Evolutionary conservation across 2,113 vertebrate species (phyloP).

Genomic region (Dipodomys merriami): DNA sequence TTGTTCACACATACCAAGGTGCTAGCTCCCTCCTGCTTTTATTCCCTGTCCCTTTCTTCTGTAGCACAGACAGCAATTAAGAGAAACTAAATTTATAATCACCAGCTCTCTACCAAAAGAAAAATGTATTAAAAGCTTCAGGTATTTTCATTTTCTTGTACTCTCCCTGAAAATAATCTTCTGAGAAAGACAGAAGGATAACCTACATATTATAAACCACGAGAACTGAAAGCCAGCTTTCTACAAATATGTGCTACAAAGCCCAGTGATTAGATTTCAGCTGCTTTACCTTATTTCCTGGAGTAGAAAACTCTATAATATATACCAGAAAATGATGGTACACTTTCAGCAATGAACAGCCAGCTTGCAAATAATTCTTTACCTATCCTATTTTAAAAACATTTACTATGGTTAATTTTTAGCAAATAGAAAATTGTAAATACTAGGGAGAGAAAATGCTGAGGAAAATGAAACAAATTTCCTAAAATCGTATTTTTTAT

Average conservation of each 20-base stretch:
- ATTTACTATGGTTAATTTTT: constrained; percentile 17
- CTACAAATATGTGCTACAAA: neutral
- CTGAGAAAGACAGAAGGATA: constrained; percentile 15
- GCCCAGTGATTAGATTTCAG: neutral
- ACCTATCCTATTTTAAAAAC: constrained; percentile 1
- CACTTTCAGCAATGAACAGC: neutral
- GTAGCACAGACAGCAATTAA: constrained; percentile 49
- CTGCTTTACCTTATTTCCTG: neutral
- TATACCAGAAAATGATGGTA: neutral
- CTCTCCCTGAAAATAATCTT: neutral
- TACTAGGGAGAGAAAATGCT: neutral
- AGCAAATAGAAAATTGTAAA: constrained; percentile 39
- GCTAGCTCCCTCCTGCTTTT: neutral
- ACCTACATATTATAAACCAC: neutral
- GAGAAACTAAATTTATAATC: constrained; percentile 66
- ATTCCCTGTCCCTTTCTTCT: neutral
- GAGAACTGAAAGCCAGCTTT: neutral
- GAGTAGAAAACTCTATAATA: neutral
- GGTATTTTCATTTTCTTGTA: neutral
- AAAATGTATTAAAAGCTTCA: neutral
- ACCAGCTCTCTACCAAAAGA: constrained; percentile 49
- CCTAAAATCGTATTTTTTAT: constrained; percentile 36
- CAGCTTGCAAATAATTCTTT: constrained; percentile 51
- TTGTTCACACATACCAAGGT: neutral
- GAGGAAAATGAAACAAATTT: neutral